Percentiles rank a stretch among this genome's conserved stretches.
phyloP scores from a whole-genome alignment of 2,113 vertebrate genomes.

The Mandrillus leucophaeus region DNA sequence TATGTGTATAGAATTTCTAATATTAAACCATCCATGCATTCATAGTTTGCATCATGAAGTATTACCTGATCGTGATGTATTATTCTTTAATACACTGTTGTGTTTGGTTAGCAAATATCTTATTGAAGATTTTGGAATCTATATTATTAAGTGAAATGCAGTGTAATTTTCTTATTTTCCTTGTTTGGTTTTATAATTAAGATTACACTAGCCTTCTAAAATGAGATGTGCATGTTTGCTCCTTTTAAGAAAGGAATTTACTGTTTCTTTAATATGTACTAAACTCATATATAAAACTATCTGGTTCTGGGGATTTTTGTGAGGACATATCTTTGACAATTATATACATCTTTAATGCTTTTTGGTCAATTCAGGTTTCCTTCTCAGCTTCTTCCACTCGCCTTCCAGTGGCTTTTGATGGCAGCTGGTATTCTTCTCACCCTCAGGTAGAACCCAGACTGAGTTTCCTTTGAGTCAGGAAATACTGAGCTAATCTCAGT shows the following conservation, averaged over 20 bases:
- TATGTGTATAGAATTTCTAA: background rate
- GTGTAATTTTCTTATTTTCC: background rate
- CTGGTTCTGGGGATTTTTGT: background rate
- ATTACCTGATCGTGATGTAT: background rate
- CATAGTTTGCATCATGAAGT: background rate
- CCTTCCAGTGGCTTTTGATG: background rate
- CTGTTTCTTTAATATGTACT: slow-evolving; percentile 2
- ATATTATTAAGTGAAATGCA: background rate
- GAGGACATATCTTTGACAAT: background rate
- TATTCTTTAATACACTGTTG: background rate
- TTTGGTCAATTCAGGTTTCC: background rate
- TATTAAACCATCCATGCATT: background rate
- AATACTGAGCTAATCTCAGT: background rate
- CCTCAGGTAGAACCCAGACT: background rate
- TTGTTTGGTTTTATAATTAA: background rate
- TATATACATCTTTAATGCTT: background rate
- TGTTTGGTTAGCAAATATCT: slow-evolving; percentile 9
- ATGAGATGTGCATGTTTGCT: background rate
- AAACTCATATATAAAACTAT: background rate
- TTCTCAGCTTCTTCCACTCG: background rate
- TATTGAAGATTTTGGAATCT: slow-evolving; percentile 23
- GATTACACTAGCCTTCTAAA: background rate
- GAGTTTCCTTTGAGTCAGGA: background rate
- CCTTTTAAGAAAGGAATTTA: slow-evolving; percentile 17
- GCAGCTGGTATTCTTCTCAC: background rate